These are phyloP conservation scores for Diabrotica virgifera DNA, from an alignment of 1,140 invertebrate genomes.

Conservation along the genomic window DNA sequence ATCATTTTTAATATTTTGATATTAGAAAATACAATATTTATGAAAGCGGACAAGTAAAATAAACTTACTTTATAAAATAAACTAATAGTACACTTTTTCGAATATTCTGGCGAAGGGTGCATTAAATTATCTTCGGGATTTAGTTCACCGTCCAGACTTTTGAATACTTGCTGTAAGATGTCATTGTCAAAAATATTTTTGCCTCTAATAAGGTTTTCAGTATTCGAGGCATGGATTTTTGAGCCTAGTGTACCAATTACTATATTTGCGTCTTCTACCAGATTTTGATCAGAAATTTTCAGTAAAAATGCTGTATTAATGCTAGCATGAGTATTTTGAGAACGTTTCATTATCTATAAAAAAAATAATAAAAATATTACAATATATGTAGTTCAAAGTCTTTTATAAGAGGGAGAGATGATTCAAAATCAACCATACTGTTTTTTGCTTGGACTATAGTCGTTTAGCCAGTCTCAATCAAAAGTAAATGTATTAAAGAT, in stretches of 20 bases:
- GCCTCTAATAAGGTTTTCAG: conserved; percentile 63
- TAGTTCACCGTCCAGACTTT: conserved; percentile 58
- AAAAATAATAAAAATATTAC: not conserved
- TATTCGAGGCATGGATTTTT: conserved; percentile 66
- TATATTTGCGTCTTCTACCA: conserved; percentile 31
- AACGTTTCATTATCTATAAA: conserved; percentile 61
- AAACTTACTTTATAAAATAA: conserved; percentile 66
- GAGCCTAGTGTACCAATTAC: conserved; percentile 68
- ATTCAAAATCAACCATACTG: too few relatives aligned
- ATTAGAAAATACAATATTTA: too few relatives aligned
- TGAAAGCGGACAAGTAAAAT: not conserved
- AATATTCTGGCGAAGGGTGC: conserved; percentile 63
- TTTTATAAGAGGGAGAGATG: too few relatives aligned
- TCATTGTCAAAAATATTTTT: conserved; percentile 54
- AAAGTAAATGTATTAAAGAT: too few relatives aligned
- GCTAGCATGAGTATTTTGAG: conserved; percentile 79
- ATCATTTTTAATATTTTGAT: too few relatives aligned
- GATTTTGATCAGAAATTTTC: conserved; percentile 48
- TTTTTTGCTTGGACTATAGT: too few relatives aligned
- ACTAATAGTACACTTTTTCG: conserved; percentile 62
- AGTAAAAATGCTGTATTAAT: conserved; percentile 79
- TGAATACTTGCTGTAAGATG: conserved; percentile 56
- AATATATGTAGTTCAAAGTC: too few relatives aligned
- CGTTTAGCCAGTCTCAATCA: too few relatives aligned
- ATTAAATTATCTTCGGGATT: conserved; percentile 59